Evolutionary conservation across 1,140 invertebrate species (phyloP).

Genomic region (Trichoplusia ni): DNA sequence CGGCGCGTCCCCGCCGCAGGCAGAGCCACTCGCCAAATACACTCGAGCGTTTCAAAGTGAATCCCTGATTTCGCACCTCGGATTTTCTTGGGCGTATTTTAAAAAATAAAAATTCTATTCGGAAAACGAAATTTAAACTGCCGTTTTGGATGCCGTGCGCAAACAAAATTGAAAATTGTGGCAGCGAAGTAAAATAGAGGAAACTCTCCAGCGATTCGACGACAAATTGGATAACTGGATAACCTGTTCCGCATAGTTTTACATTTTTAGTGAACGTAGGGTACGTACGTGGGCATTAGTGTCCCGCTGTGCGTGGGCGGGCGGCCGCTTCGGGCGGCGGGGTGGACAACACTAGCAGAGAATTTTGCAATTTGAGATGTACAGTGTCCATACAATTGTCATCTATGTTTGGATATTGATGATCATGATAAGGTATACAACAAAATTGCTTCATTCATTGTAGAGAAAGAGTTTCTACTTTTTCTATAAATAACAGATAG

Average conservation of each 20-base stretch:
- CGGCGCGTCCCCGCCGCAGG: neutral
- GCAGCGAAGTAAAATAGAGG: conserved; percentile 22
- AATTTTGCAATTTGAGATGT: no score
- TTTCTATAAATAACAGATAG: no score
- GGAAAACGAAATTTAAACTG: conserved; percentile 43
- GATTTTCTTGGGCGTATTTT: conserved; percentile 42
- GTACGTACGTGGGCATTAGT: neutral
- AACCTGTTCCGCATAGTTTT: conserved; percentile 13
- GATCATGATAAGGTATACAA: no score
- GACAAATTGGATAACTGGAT: conserved; percentile 22
- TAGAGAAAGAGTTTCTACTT: no score
- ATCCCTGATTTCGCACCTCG: conserved; percentile 54
- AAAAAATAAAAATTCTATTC: conserved; percentile 47
- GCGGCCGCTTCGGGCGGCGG: neutral
- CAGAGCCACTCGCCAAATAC: conserved; percentile 36
- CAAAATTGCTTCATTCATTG: no score
- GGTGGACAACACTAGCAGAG: no score
- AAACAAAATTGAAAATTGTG: conserved; percentile 32
- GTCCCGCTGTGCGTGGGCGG: neutral
- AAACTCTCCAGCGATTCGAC: neutral
- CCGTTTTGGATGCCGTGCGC: conserved; percentile 32
- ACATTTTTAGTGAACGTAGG: conserved; percentile 19
- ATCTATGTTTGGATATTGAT: no score
- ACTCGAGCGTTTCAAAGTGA: conserved; percentile 46
- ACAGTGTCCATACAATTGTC: no score